Evolutionary conservation across 2,113 vertebrate species (phyloP), one percentile per base, ranked within the genome.

Genomic region (Machaerirhynchus nigripectus): DNA sequence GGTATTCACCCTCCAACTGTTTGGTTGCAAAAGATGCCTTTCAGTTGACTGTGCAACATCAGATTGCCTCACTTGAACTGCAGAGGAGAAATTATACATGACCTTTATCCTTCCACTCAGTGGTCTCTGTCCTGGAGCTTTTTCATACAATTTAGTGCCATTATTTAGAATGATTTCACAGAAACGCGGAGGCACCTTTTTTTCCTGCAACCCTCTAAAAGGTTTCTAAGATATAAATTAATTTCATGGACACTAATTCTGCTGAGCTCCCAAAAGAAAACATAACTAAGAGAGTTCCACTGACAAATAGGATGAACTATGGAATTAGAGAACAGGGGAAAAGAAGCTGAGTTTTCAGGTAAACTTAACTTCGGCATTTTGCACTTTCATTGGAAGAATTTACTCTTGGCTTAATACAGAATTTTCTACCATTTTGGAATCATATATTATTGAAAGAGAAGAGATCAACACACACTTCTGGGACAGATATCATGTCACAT

Each of bases 111-210:
- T 83, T 90, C 31, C 69, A 39, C 84, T 87, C 69, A 70, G 31
- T 63, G 60, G 84, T 77, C 92, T 93, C 71, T 67, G 59, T 94
- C 91, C 83, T 60, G 23, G 20, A 97, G 95, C 64, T 81, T 93
- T 91, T 89, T 59, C 75, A 47, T 67, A 89, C 33, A 60, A 83
- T 94, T 94, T 90, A 95, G 49, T 47, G 74, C 76, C 92, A 87
- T 94, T 90, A 95, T 75, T 94, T 89, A 89, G 79, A 95, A 95
- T 59, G 10, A 93, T 94, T 96, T 84, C 84, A 91, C 73, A 93
- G 89, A 55, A 95, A 42, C 46, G 71, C 0, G 3, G 68, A 83
- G 67, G 46, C 68, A 89, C 67, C 42, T 7, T 55, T 93, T 93
- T 87, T 89, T 64, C 55, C 47, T 53, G 35, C 76, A 96, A 64